Conservation (phyloP, 2,113 vertebrate species). For the Chaetura pelagica region DNA sequence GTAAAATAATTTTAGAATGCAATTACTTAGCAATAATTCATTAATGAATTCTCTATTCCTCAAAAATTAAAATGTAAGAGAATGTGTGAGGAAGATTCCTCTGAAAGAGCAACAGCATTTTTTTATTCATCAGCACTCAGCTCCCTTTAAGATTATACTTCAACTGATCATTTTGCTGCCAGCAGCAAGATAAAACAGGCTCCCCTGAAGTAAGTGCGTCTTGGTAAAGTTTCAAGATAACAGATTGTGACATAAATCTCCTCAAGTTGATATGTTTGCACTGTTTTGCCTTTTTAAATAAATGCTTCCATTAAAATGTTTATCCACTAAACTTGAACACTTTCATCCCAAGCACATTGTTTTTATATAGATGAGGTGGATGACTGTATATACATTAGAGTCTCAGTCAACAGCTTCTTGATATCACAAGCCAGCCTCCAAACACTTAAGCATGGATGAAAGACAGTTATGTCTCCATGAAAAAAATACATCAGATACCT, state of each 20-base stretch:
- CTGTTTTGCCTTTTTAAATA: slow-evolving; percentile 22
- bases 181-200: slow-evolving; percentile 31
- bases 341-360: background rate
- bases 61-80: background rate
- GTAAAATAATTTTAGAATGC: background rate
- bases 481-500: background rate
- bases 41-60: background rate
- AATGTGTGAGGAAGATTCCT: background rate
- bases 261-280: slow-evolving; percentile 25
- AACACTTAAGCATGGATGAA: background rate
- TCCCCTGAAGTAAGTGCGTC: slow-evolving; percentile 38
- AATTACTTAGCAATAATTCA: background rate
- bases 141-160: slow-evolving; percentile 4
- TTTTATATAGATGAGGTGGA: background rate
- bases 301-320: slow-evolving; percentile 15
- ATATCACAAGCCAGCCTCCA: background rate
- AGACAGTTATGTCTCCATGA: background rate
- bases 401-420: background rate
- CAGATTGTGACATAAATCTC: slow-evolving; percentile 54
- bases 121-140: background rate
- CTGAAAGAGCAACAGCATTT: background rate
- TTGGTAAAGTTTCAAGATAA: slow-evolving; percentile 56
- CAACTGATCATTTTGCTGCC: slow-evolving; percentile 15
- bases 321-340: background rate
- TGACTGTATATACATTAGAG: background rate